Base-by-base conservation (phyloP, 2,888 invertebrate genomes). In the Andrena camellia region DNA sequence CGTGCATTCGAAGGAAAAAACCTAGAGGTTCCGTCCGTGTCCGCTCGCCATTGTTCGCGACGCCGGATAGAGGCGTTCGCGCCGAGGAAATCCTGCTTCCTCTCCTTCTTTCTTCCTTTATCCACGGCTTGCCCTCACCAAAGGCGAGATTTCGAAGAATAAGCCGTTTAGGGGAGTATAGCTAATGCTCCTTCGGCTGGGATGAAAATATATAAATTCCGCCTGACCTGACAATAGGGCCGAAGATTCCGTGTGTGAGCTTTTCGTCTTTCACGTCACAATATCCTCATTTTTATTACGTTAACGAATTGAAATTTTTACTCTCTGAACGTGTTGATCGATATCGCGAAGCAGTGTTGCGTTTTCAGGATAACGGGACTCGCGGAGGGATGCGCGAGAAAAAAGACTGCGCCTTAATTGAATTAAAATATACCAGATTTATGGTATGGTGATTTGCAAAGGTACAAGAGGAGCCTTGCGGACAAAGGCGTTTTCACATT, bases 1-100 rank as follows among this genome's bases (percentile, higher is more conserved):
- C 84, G 83, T 57, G 86, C 83, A 86, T 88, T 86, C 81, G 84
- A 82, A 89, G 82, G 81, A 86, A 86, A 85, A 86, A 83, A 86
- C 81, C 75, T 68, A 68, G 77, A 72, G 73, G 74, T 73, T 67
- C 78, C 74, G 76, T 13, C 70, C 52, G 75, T 81, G 85, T 82
- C 80, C 84, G 75, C 62, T 69, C 20, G 29, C 73, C 75, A 88
- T 89, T 84, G 76, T 74, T 81, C 75, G 33, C 31, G 73, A 33
- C 50, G 70, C 67, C 71, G 78, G 70, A 78, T 79, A 63, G 81
- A 73, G 63, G 74, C 71, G 73, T 60, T 75, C 83, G 72, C 72
- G 17, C 76, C 71, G 68, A 75, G 66, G 74, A 86, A 78, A 86
- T 83, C 76, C 64, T 69, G 54, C 50, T 29, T 31, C 59, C 17